These are phyloP conservation scores for Bagarius yarrelli DNA, from an alignment of 2,113 vertebrate species.

Conservation along the genomic window DNA sequence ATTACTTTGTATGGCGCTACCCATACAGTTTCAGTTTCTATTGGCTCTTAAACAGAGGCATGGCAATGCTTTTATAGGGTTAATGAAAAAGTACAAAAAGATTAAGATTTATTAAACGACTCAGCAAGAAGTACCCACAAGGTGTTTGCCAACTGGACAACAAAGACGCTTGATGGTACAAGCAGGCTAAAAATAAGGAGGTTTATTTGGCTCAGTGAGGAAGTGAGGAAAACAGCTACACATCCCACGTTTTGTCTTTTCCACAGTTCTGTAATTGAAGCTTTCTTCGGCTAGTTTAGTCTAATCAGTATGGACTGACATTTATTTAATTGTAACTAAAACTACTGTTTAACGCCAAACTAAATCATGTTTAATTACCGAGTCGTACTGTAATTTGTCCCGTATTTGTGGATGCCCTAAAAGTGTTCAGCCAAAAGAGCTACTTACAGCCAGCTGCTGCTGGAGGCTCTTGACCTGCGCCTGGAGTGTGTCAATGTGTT, in stretches of 20 bases:
- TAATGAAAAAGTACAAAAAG: too few species aligned
- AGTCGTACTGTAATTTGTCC: neutral
- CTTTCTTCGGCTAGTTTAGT: neutral
- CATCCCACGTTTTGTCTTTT: neutral
- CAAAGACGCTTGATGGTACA: neutral
- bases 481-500: slow-evolving; percentile 84
- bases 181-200: neutral
- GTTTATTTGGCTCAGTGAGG: neutral
- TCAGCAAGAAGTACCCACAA: neutral
- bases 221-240: neutral
- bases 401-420: neutral
- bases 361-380: slow-evolving; percentile 5
- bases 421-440: slow-evolving; percentile 2
- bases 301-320: neutral
- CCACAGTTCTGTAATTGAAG: neutral
- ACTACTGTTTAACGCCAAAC: neutral
- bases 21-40: too few species aligned
- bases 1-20: too few species aligned
- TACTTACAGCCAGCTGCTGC: slow-evolving; percentile 93
- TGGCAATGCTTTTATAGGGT: too few species aligned
- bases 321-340: slow-evolving; percentile 14
- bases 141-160: neutral
- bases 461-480: slow-evolving; percentile 85
- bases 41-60: too few species aligned
- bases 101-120: neutral